Evolutionary conservation across 2,888 invertebrate species (phyloP).

Genomic region (Lissonota sp.): DNA sequence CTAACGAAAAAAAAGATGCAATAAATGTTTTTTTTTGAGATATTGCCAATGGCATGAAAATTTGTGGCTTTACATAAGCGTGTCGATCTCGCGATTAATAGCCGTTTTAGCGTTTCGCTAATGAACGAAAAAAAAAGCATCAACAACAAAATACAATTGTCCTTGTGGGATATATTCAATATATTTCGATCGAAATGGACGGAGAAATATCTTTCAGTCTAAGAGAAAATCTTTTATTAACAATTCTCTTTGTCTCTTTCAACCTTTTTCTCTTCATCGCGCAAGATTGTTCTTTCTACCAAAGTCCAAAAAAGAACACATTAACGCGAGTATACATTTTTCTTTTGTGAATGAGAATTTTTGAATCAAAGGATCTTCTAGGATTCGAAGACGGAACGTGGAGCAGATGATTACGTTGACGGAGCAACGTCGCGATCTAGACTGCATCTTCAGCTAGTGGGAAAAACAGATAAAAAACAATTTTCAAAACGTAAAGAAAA

Average conservation of each 20-base stretch:
- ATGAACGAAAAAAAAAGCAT: slow-evolving; percentile 1
- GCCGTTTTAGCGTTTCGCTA: slow-evolving; percentile 36
- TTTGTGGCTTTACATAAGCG: slow-evolving; percentile 26
- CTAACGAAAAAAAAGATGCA: slow-evolving; percentile 29
- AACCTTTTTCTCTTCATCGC: slow-evolving; percentile 9
- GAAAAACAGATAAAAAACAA: slow-evolving; percentile 42
- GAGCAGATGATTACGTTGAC: slow-evolving; percentile 79
- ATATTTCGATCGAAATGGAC: background rate
- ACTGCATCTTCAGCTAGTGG: slow-evolving; percentile 79
- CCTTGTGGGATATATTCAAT: background rate
- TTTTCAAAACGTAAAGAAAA: slow-evolving; percentile 12
- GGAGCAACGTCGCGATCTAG: slow-evolving; percentile 78
- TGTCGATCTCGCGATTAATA: slow-evolving; percentile 44
- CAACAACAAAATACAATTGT: slow-evolving; percentile 10
- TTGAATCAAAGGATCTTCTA: slow-evolving; percentile 73
- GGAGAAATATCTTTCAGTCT: background rate
- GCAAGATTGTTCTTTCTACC: slow-evolving; percentile 15
- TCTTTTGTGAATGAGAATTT: slow-evolving; percentile 46
- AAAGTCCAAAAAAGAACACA: slow-evolving; percentile 37
- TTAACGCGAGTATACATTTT: background rate
- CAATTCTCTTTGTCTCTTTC: slow-evolving; percentile 16
- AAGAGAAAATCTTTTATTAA: background rate
- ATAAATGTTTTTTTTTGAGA: slow-evolving; percentile 19
- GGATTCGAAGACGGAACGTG: slow-evolving; percentile 80
- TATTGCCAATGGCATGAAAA: slow-evolving; percentile 30